phyloP scores from a whole-genome alignment of 1,140 invertebrate genomes.

The Drosophila virilis region DNA sequence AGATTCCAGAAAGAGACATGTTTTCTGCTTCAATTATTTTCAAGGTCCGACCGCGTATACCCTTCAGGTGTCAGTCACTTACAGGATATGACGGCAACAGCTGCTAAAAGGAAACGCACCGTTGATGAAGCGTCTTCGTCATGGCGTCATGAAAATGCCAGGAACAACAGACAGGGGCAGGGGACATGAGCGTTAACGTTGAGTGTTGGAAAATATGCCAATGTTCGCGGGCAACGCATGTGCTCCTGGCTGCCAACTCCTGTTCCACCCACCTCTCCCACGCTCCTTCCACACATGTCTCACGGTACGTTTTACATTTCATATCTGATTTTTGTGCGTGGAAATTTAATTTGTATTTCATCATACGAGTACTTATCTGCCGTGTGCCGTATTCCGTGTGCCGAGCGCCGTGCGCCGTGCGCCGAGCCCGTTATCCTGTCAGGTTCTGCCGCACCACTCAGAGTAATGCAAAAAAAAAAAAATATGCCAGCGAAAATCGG shows the following conservation, averaged over 20 bases:
- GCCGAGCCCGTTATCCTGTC: constrained; percentile 28
- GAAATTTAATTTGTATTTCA: constrained; percentile 83
- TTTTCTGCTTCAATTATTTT: neutral
- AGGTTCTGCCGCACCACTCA: neutral
- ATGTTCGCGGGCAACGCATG: constrained; percentile 12
- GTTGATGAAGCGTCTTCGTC: constrained; percentile 46
- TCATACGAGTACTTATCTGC: constrained; percentile 63
- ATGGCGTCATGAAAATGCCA: constrained; percentile 15
- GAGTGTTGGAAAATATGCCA: constrained; percentile 11
- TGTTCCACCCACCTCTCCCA: neutral
- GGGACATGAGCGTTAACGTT: neutral
- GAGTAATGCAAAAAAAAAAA: constrained; percentile 1
- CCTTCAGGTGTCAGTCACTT: neutral
- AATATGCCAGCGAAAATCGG: constrained; percentile 3
- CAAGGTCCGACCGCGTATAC: neutral
- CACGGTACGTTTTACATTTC: constrained; percentile 73
- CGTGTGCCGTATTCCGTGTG: constrained; percentile 6
- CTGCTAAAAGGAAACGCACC: constrained; percentile 30
- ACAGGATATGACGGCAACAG: constrained; percentile 33
- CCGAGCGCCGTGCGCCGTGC: constrained; percentile 35
- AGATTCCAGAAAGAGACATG: neutral
- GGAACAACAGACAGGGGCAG: constrained; percentile 7
- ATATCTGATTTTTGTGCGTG: constrained; percentile 75
- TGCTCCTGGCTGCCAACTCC: constrained; percentile 9
- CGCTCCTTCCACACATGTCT: neutral